A percentile compares a stretch with the other conserved stretches of the same genome.
Conservation (phyloP, 2,888 invertebrate genomes). For the Osedax fenrisi region DNA sequence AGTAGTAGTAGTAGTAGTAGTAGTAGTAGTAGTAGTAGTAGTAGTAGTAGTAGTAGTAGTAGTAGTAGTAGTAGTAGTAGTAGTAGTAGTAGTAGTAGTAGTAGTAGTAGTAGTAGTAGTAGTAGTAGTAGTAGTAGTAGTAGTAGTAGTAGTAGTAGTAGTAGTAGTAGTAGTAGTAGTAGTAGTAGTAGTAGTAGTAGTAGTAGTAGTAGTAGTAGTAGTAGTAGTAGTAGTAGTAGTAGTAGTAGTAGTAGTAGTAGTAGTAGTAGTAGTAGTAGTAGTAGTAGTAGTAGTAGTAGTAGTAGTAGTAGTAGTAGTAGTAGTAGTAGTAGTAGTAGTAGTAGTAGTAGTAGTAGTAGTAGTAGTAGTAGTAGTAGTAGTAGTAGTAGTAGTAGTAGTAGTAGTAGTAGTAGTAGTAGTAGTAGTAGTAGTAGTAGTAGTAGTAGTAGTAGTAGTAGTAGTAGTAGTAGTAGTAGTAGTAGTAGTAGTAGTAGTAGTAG, state of each 20-base stretch:
- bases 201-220: constrained; percentile 2
- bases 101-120: constrained; percentile 9
- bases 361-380: constrained; percentile 14
- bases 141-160: constrained; percentile 7
- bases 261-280: constrained; percentile 13
- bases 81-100: constrained; percentile 7
- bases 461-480: constrained; percentile 8
- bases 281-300: constrained; percentile 14
- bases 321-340: constrained; percentile 14
- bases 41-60: constrained; percentile 3
- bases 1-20: constrained; percentile 8
- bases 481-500: constrained; percentile 5
- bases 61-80: constrained; percentile 8
- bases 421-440: constrained; percentile 7
- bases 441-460: constrained; percentile 8
- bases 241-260: constrained; percentile 14
- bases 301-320: constrained; percentile 8
- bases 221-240: constrained; percentile 9
- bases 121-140: constrained; percentile 6
- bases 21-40: constrained; percentile 5
- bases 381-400: constrained; percentile 6
- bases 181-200: constrained; percentile 8
- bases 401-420: constrained; percentile 6
- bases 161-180: constrained; percentile 8
- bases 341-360: constrained; percentile 16